These are phyloP conservation scores for Saguinus imperator DNA, from an alignment of 2,113 vertebrate species.

Conservation along the genomic window DNA sequence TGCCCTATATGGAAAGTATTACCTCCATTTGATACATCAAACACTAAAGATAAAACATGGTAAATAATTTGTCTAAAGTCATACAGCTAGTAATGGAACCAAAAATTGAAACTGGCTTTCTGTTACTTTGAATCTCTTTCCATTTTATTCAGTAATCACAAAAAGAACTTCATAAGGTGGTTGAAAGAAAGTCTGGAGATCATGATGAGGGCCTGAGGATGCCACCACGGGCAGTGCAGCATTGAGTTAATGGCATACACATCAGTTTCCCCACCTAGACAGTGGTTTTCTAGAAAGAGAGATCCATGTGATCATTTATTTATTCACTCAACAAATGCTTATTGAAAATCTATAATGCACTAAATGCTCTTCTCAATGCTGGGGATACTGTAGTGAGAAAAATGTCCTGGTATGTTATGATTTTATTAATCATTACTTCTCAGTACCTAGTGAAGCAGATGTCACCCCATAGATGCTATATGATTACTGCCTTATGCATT, in stretches of 20 bases:
- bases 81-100: not conserved
- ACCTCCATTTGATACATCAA: conserved; percentile 36
- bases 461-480: not conserved
- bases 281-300: not conserved
- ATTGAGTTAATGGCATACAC: not conserved
- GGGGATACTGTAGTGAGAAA: not conserved
- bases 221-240: not conserved
- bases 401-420: not conserved
- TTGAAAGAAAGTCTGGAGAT: not conserved
- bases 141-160: conserved; percentile 6
- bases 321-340: conserved; percentile 15
- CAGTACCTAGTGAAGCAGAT: not conserved
- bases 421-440: not conserved
- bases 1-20: not conserved
- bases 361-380: not conserved
- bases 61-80: conserved; percentile 21
- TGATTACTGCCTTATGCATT: conserved; percentile 39
- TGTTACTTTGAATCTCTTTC: conserved; percentile 26
- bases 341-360: not conserved
- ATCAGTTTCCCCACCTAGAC: not conserved
- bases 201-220: not conserved
- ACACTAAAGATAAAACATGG: not conserved
- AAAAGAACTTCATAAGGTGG: not conserved
- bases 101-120: conserved; percentile 21
- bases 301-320: not conserved